Conservation (phyloP, 2,888 invertebrate species). For the Protophormia terraenovae region DNA sequence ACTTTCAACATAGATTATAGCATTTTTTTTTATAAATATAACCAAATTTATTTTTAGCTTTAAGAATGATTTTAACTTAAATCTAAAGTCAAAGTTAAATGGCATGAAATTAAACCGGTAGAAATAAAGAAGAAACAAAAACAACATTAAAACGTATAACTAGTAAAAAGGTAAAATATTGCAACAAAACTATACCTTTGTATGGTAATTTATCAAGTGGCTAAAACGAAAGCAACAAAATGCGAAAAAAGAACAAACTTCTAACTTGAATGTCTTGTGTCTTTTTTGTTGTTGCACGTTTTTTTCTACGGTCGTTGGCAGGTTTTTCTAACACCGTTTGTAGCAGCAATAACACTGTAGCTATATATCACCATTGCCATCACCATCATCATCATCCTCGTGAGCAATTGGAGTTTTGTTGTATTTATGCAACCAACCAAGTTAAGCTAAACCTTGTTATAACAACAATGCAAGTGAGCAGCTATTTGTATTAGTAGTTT, state of each 20-base stretch:
- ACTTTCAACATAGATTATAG: background rate
- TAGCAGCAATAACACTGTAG: background rate
- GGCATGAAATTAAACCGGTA: constrained; percentile 51
- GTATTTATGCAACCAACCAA: background rate
- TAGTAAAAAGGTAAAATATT: constrained; percentile 1
- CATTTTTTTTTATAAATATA: background rate
- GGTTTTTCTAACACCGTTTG: constrained; percentile 33
- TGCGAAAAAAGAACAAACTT: background rate
- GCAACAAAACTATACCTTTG: constrained; percentile 38
- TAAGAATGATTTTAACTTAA: constrained; percentile 17
- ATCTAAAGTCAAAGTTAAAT: constrained; percentile 60
- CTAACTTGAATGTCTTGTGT: constrained; percentile 38
- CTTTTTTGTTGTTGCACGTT: constrained; percentile 9
- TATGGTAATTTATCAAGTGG: constrained; percentile 63
- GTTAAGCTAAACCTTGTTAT: constrained; percentile 8
- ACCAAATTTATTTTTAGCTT: background rate
- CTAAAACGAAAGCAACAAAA: constrained; percentile 28
- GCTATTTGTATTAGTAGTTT: constrained; percentile 40
- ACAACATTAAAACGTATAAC: background rate
- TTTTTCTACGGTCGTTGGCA: constrained; percentile 16
- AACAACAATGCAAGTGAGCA: constrained; percentile 29
- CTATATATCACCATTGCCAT: background rate
- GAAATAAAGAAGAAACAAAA: constrained; percentile 5
- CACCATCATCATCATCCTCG: constrained; percentile 20
- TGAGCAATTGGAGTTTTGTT: background rate